Evolutionary conservation across 2,888 invertebrate genomes (phyloP), one percentile per base, ranked within the genome.

Genomic region (Magallana nippona): DNA sequence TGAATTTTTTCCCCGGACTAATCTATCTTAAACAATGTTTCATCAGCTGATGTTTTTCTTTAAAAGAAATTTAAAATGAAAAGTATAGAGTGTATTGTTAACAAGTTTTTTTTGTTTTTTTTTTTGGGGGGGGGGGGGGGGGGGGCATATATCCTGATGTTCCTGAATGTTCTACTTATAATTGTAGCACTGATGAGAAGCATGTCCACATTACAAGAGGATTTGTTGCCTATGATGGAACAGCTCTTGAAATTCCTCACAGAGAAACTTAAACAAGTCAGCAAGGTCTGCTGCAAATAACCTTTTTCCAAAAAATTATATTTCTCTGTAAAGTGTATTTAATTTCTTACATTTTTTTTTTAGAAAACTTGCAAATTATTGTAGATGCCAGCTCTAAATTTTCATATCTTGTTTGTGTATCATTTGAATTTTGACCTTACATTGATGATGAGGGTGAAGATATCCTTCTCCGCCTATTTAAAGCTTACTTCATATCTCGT

Each of bases 151-250:
- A 8, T 17, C 8, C n/a, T 17, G 10, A n/a, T 60, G 5, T 60
- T n/a, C 60, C 10, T 60, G n/a, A 60, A n/a, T n/a, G 79, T 79
- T 27, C 27, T 27, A 27, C 27, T 27, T 81, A 60, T 84, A 85
- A 90, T 94, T 95, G 2, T 94, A 97, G 98, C 98, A 1, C 96
- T 99, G n/a, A 98, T 99, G 96, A 96, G 98, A 86, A 96, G 96
- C 80, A 96, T 98, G 92, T 96, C 96, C 0, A 96, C 96, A 27
- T 95, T 98, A 19, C 97, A 98, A 94, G 97, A 97, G 57, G 95
- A 95, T 11, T 96, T 97, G 19, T 95, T 98, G 90, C 97, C 97
- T 17, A 97, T 96, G 93, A 95, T 98, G 93, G 96, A 96, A 55
- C 96, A 96, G n/a, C 95, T 98, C 2, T 94, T 99, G 87, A 97